Percentiles rank a stretch among this genome's conserved stretches.
These are phyloP conservation scores for Mus pahari DNA, from an alignment of 2,113 vertebrate species.

Conservation along the genomic window DNA sequence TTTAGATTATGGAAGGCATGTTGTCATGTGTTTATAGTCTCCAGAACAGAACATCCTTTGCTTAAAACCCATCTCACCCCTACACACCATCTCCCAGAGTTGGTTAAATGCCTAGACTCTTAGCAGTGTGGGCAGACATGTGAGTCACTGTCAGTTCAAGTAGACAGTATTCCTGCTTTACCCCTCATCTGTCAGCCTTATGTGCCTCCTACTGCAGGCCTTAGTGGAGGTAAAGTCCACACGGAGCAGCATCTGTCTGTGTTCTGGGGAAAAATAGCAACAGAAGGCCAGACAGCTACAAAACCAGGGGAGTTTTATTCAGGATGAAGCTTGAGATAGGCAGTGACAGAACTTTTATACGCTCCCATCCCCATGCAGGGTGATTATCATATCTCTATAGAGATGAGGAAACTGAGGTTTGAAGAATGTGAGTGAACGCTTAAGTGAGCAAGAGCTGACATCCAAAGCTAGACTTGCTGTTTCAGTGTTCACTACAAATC, in stretches of 20 bases:
- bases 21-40: conserved; percentile 66
- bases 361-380: background rate
- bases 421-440: background rate
- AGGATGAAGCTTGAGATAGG: background rate
- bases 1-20: conserved; percentile 60
- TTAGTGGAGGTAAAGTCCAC: background rate
- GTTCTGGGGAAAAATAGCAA: background rate
- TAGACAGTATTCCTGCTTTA: conserved; percentile 54
- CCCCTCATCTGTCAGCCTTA: background rate
- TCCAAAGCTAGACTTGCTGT: background rate
- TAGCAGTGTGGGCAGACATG: conserved; percentile 51
- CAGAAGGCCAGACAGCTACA: background rate
- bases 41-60: conserved; percentile 59
- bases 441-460: background rate
- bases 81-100: background rate
- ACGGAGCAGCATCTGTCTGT: background rate
- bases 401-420: background rate
- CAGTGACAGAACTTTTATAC: background rate
- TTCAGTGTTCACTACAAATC: background rate
- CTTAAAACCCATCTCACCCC: background rate
- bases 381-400: background rate
- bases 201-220: background rate
- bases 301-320: background rate
- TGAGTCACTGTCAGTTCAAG: conserved; percentile 71
- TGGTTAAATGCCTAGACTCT: conserved; percentile 59